phyloP scores from a whole-genome alignment of 1,140 invertebrate genomes.

The Xylocopa sonorina region DNA sequence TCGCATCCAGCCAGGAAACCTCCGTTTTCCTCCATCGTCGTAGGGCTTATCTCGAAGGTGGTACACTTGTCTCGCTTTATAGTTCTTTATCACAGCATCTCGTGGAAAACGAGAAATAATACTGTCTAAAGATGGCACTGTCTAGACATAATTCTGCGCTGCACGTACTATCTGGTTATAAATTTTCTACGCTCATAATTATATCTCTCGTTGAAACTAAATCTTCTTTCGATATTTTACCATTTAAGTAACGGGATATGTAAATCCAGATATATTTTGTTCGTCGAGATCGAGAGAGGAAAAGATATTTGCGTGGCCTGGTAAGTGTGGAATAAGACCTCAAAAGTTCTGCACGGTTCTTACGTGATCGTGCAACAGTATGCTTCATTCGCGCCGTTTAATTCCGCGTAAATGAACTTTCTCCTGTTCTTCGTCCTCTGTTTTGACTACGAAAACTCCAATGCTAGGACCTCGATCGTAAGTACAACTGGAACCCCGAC shows the following conservation, averaged over 20 bases:
- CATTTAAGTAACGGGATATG: no score
- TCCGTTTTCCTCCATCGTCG: background rate
- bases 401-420: slow-evolving; percentile 39
- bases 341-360: background rate
- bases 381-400: slow-evolving; percentile 20
- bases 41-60: background rate
- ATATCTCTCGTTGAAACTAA: no score
- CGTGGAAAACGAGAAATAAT: background rate
- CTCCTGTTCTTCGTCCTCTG: slow-evolving; percentile 8
- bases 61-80: background rate
- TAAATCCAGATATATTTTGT: no score
- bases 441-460: background rate
- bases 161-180: background rate
- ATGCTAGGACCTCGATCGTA: background rate
- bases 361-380: slow-evolving; percentile 13
- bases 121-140: no score
- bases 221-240: no score
- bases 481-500: background rate
- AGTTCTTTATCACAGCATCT: background rate
- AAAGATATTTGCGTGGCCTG: background rate
- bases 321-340: background rate
- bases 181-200: no score
- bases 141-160: background rate
- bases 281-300: background rate
- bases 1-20: background rate